Evolutionary conservation across 2,113 vertebrate species (phyloP).

Genomic region (Odocoileus virginianus): DNA sequence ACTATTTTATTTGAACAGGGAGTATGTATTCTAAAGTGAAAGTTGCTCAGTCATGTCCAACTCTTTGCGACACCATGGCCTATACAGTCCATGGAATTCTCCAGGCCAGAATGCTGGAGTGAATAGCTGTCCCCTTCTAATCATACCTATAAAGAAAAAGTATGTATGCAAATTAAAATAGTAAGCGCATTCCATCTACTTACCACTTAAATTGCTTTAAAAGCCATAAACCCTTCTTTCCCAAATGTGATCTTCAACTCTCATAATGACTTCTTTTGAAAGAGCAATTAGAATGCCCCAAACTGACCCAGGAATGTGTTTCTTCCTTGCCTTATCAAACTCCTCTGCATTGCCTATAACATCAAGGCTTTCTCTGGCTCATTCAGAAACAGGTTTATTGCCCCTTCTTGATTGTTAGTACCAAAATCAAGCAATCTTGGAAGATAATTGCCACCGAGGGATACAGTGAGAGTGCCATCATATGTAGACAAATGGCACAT

Average conservation of each 20-base stretch:
- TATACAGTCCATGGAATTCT: neutral
- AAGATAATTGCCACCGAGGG: neutral
- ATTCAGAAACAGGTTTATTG: neutral
- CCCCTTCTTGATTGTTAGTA: neutral
- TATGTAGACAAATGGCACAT: neutral
- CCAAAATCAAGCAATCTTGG: neutral
- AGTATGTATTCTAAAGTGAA: neutral
- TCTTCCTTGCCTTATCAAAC: neutral
- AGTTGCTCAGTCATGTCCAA: neutral
- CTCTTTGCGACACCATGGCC: neutral
- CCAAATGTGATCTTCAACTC: neutral
- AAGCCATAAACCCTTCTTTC: neutral
- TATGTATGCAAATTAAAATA: neutral
- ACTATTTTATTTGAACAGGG: neutral
- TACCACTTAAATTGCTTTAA: neutral
- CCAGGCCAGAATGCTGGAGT: neutral
- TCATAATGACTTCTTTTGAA: neutral
- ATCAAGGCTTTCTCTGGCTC: neutral
- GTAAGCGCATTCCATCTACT: neutral
- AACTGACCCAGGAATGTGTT: neutral
- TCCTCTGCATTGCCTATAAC: neutral
- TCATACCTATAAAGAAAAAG: neutral
- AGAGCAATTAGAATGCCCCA: neutral
- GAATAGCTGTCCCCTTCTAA: neutral
- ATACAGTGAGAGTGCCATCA: neutral